These are phyloP conservation scores for Megalurothrips usitatus DNA, from an alignment of 2,888 invertebrate genomes.

Conservation along the genomic window DNA sequence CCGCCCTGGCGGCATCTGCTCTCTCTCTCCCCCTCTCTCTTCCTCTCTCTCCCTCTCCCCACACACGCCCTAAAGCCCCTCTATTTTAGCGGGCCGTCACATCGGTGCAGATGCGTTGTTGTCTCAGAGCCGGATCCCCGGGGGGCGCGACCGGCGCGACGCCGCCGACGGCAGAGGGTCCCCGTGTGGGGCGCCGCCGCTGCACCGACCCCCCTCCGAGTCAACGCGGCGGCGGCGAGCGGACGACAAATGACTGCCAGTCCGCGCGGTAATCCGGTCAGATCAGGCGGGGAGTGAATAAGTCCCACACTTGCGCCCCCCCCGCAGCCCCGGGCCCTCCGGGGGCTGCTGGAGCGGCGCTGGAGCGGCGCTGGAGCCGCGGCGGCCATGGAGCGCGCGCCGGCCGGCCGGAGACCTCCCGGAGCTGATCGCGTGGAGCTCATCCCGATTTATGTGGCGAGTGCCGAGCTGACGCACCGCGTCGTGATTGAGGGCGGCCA, in stretches of 20 bases:
- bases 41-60: too few species aligned
- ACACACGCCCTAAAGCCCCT: neutral
- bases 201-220: too few species aligned
- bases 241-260: constrained; percentile 5
- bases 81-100: neutral
- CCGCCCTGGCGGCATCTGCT: too few species aligned
- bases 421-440: neutral
- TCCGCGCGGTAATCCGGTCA: neutral
- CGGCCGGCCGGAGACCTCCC: too few species aligned
- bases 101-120: neutral
- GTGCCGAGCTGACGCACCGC: neutral
- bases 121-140: constrained; percentile 1
- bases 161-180: neutral
- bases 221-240: neutral
- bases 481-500: neutral
- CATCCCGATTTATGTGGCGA: neutral
- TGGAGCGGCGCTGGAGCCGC: too few species aligned
- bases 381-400: too few species aligned
- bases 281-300: neutral
- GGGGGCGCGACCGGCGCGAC: too few species aligned
- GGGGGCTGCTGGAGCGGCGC: neutral
- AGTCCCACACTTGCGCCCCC: too few species aligned
- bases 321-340: neutral
- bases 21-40: too few species aligned
- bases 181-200: too few species aligned